Evolutionary conservation across 1,140 invertebrate genomes (phyloP), one percentile per base, ranked within the genome.

Genomic region (Acarapis woodi): DNA sequence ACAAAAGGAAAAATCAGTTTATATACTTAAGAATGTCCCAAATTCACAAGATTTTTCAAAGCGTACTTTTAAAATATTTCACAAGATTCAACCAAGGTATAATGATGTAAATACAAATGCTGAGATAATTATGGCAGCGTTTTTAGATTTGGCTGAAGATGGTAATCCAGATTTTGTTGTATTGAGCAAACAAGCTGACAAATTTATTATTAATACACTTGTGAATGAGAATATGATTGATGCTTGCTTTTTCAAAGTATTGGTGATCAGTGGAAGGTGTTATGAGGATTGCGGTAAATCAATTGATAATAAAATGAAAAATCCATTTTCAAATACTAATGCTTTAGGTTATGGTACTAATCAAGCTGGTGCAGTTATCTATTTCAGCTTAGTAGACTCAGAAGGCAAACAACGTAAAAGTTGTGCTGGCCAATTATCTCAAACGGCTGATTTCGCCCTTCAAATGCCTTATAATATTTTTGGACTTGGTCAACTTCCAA

Each of bases 391-490:
- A 2, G 78, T 69, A 20, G 78, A 73, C 2, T 71, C 77, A 49
- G 73, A 77, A 48, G 77, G 77, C 1, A 63, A 64, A 32, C 61
- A 63, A 14, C 64, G 73, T 40, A 66, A 61, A 36, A 73, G 73
- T 15, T 66, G 69, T 21, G 70, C 75, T 24, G 71, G 76, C 1
- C 88, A 97, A 54, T 51, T 94, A 19, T 71, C 82, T 0, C 83
- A 96, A 53, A 80, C 79, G 16, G 74, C 82, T 1, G 74, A 94
- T 51, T 76, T 76, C 51, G 67, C 80, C 3, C 60, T 99, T 10
- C 80, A 88, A 56, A 55, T 90, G 28, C 88, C 90, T 0, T 97
- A 87, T 53, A 74, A 72, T 0, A 72, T 87, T 28, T 96, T 97
- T 57, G 90, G 90, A 5, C 59, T 97, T 3, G 88, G 88, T 12